phyloP scores from a whole-genome alignment of 2,888 invertebrate species.

The Linyphia triangularis region DNA sequence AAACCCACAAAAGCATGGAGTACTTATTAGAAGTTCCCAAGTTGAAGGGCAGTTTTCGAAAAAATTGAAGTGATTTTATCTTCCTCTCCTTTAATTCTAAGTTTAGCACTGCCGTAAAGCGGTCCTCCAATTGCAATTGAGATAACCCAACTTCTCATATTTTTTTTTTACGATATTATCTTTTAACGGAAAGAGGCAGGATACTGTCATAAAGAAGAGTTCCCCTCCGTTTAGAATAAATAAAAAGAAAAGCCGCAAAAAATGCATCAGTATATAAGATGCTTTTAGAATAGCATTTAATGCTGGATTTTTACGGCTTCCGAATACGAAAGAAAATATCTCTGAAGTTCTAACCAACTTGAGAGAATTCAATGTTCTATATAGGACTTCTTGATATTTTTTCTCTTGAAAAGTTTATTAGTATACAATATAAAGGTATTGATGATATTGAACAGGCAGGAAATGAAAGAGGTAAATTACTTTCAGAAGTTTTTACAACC shows the following conservation, averaged over 20 bases:
- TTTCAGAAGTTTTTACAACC: too few relatives aligned
- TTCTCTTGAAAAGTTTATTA: too few relatives aligned
- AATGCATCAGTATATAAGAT: not conserved
- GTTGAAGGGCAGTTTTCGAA: not conserved
- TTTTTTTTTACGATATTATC: constrained; percentile 53
- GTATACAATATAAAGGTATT: too few relatives aligned
- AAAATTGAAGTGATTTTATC: not conserved
- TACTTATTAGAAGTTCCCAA: constrained; percentile 13
- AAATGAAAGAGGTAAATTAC: too few relatives aligned
- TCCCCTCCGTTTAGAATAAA: constrained; percentile 8
- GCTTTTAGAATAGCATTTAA: constrained; percentile 21
- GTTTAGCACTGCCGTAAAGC: constrained; percentile 34
- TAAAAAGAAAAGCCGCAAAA: constrained; percentile 1
- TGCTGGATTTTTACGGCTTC: constrained; percentile 12
- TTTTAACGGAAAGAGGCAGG: constrained; percentile 11
- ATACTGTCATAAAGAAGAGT: constrained; percentile 26
- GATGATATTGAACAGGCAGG: too few relatives aligned
- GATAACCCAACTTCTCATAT: constrained; percentile 5
- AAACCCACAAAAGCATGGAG: constrained; percentile 21
- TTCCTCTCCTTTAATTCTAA: not conserved
- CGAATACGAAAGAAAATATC: not conserved
- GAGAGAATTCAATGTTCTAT: not conserved
- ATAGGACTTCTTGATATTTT: too few relatives aligned
- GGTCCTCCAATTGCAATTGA: not conserved
- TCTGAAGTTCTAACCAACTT: too few relatives aligned